These are phyloP conservation scores for Danionella cerebrum DNA, from an alignment of 2,113 vertebrate genomes.

Conservation along the genomic window DNA sequence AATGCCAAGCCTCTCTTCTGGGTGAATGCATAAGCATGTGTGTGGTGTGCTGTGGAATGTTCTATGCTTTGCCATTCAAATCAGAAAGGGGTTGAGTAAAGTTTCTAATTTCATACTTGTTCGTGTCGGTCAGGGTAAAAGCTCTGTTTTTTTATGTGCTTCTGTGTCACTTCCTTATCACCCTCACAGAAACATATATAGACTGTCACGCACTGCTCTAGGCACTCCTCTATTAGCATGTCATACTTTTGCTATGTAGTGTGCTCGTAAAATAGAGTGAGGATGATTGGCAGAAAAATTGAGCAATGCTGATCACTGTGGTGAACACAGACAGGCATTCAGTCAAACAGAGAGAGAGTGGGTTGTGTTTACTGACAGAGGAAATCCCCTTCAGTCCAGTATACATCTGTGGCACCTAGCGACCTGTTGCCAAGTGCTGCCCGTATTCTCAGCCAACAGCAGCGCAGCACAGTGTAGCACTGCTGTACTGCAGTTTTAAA, in stretches of 20 bases:
- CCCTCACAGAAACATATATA: not conserved
- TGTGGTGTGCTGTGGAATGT: not conserved
- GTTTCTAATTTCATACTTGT: not conserved
- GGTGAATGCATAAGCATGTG: not conserved
- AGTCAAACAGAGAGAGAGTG: slow-evolving; percentile 8
- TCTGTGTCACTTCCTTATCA: slow-evolving; percentile 19
- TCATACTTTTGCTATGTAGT: not conserved
- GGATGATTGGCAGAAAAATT: not conserved
- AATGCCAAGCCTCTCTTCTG: not conserved
- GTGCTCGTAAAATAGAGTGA: not conserved
- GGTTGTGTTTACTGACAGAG: not conserved
- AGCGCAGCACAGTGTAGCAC: not conserved
- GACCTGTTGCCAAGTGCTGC: not conserved
- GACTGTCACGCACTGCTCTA: not conserved
- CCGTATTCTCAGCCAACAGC: not conserved
- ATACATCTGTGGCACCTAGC: not conserved
- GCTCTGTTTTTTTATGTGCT: not conserved
- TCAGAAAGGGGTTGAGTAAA: not conserved
- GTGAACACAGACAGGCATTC: not conserved
- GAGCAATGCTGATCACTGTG: not conserved
- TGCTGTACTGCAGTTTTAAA: not conserved
- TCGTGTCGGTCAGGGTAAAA: not conserved
- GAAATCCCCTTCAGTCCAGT: not conserved
- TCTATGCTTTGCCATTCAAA: not conserved
- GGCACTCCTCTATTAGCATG: not conserved